Base-by-base conservation (phyloP, 2,797 vertebrate genomes). In the Poeciliopsis paucimaculata region DNA sequence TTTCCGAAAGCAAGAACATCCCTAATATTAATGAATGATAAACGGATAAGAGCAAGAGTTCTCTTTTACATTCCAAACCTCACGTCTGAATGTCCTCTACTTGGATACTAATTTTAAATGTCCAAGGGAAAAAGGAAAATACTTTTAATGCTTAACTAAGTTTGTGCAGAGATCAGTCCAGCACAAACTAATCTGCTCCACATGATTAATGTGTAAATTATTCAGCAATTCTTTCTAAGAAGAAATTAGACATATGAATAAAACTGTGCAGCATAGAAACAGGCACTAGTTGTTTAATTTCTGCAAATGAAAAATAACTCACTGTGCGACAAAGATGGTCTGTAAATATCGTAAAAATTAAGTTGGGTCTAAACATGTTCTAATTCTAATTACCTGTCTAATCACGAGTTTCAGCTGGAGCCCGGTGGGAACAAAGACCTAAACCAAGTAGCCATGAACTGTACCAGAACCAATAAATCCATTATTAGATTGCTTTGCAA, bases 291-390 rank as follows among this genome's bases (percentile, higher is more conserved):
- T 72, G 82, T 91, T 88, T 86, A 77, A 68, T 68, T 41, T 77
- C 85, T 81, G 75, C 77, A 80, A 60, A 72, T 68, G 79, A 88
- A 68, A 68, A 78, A 82, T 68, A 26, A 26, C 15, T 16, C 1
- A 23, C 4, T n/a, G 31, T 73, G 41, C 74, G 57, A 86, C 66
- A 47, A 23, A 41, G 75, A 71, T 78, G 81, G 80, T 78, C 73
- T 73, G 75, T 45, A 89, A 92, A 91, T 88, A 79, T 84, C 86
- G 84, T 81, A 28, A 83, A 89, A 90, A 91, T 92, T 78, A 87
- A 81, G 73, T 77, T 81, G 36, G 84, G 84, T 76, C 75, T 74
- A 71, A 55, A 72, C 4, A 20, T 68, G 66, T 77, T 85, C 82
- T 76, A 82, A 70, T 86, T 85, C 53, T 0, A 47, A 87, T 90